phyloP scores from a whole-genome alignment of 2,888 invertebrate genomes.

The Melinaea menophilus region DNA sequence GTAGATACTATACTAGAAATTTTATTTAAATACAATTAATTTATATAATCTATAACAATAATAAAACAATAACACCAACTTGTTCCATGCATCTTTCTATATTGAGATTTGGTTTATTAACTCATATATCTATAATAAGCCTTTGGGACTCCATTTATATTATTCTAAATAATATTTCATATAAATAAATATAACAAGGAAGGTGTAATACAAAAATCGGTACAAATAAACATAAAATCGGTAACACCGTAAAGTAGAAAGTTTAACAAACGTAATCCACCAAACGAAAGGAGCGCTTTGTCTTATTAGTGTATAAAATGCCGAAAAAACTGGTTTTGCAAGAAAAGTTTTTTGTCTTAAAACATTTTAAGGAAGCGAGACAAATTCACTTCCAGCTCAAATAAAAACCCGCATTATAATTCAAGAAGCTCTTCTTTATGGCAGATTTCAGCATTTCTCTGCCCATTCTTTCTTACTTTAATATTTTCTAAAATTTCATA shows the following conservation, averaged over 20 bases:
- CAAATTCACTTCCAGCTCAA: slow-evolving; percentile 31
- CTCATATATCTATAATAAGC: too few relatives aligned
- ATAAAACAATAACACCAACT: too few relatives aligned
- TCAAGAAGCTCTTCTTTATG: slow-evolving; percentile 27
- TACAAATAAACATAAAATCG: neutral
- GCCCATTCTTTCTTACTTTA: slow-evolving; percentile 2
- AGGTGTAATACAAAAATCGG: too few relatives aligned
- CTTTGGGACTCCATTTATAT: too few relatives aligned
- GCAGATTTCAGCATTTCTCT: slow-evolving; percentile 17
- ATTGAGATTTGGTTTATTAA: too few relatives aligned
- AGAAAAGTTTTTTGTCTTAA: slow-evolving; percentile 20
- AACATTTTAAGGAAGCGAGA: slow-evolving; percentile 26
- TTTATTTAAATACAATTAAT: too few relatives aligned
- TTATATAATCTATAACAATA: too few relatives aligned
- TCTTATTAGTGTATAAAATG: slow-evolving; percentile 7
- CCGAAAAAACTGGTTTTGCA: slow-evolving; percentile 10
- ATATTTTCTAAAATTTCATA: slow-evolving; percentile 4
- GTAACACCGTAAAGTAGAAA: neutral
- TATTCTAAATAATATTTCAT: too few relatives aligned
- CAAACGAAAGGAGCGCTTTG: slow-evolving; percentile 4
- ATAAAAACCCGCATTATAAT: slow-evolving; percentile 28
- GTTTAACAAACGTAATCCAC: neutral
- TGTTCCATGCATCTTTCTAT: too few relatives aligned
- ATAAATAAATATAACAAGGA: too few relatives aligned
- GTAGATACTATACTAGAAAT: too few relatives aligned